Conservation (phyloP, 2,888 invertebrate genomes). For the Leucania comma region DNA sequence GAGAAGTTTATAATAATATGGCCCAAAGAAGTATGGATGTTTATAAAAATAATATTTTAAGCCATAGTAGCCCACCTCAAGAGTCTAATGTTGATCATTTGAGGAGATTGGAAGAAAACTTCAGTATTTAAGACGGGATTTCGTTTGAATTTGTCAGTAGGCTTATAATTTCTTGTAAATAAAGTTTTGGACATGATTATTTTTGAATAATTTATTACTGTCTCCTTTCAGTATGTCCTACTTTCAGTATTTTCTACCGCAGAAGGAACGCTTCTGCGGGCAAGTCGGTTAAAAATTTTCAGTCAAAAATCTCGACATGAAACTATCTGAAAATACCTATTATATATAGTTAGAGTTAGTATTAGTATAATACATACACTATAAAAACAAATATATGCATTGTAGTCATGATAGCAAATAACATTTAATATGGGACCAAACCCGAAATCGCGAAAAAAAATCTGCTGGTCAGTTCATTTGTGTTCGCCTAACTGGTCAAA, state of each 20-base stretch:
- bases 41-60: constrained; percentile 87
- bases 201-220: background rate
- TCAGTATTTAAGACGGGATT: constrained; percentile 82
- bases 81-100: constrained; percentile 86
- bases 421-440: too few relatives aligned
- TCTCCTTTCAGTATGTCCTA: background rate
- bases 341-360: too few relatives aligned
- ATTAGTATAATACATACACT: too few relatives aligned
- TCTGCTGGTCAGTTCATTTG: too few relatives aligned
- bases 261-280: too few relatives aligned
- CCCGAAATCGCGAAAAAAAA: too few relatives aligned
- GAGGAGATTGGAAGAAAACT: constrained; percentile 88
- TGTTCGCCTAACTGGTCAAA: too few relatives aligned
- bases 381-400: too few relatives aligned
- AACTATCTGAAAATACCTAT: too few relatives aligned
- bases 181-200: constrained; percentile 33
- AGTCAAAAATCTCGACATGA: too few relatives aligned
- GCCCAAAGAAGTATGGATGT: constrained; percentile 84
- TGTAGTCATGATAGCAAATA: too few relatives aligned
- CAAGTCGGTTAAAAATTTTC: too few relatives aligned
- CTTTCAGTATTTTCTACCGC: background rate
- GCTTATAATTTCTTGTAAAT: constrained; percentile 25
- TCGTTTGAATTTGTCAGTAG: constrained; percentile 10
- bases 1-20: constrained; percentile 86
- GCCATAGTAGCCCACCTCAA: constrained; percentile 77